Evolutionary conservation across 92 coral and sea anemone genomes (phyloP).

Genomic region (Epizoanthus scotinus): DNA sequence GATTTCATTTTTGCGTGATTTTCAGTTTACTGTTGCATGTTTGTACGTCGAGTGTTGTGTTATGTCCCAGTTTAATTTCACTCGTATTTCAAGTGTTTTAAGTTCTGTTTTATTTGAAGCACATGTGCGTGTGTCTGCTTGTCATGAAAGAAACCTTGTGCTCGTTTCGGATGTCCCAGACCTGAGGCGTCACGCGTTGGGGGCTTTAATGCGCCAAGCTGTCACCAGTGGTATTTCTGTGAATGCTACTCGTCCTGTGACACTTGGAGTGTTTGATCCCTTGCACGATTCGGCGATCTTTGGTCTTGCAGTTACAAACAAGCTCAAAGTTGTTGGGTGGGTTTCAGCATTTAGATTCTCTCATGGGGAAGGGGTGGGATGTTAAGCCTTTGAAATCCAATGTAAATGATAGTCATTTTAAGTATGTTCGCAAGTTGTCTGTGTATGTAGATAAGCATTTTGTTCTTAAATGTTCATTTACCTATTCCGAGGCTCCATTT

Average conservation of each 20-base stretch:
- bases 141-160: conserved; percentile 17
- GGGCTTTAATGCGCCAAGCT: not conserved
- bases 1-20: conserved; percentile 26
- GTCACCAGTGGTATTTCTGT: not conserved
- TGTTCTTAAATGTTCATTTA: conserved; percentile 42
- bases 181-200: conserved; percentile 16
- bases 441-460: conserved; percentile 48
- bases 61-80: not conserved
- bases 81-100: not conserved
- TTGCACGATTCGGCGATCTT: not conserved
- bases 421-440: conserved; percentile 37
- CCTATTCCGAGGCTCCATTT: conserved; percentile 52
- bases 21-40: conserved; percentile 1
- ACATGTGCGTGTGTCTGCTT: conserved; percentile 6
- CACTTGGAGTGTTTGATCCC: not conserved
- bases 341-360: not conserved
- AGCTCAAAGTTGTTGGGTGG: conserved; percentile 3
- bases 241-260: not conserved
- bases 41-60: conserved; percentile 5
- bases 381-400: conserved; percentile 39
- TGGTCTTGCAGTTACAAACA: not conserved
- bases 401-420: conserved; percentile 44
- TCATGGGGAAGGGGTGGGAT: conserved; percentile 22
- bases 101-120: conserved; percentile 1
- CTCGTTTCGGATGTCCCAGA: conserved; percentile 10